A percentile compares a stretch with the other conserved stretches of the same genome.
phyloP scores from a whole-genome alignment of 2,888 invertebrate genomes.

The Eupithecia subumbrata region DNA sequence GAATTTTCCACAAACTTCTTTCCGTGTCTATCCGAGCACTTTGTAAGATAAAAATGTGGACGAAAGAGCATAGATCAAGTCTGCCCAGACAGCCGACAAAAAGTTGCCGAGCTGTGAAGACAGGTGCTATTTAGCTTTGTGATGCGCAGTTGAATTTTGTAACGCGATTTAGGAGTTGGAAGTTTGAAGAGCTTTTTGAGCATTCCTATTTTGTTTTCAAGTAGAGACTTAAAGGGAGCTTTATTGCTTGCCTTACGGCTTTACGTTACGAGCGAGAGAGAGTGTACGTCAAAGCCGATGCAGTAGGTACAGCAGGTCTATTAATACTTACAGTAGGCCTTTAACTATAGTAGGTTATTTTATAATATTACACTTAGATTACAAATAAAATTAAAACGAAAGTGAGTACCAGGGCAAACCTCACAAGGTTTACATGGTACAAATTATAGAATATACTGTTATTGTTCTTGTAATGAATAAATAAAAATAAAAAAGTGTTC shows the following conservation, averaged over 20 bases:
- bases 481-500: no score
- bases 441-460: no score
- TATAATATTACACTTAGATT: no score
- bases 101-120: conserved; percentile 61
- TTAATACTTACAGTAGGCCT: no score
- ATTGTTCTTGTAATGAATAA: no score
- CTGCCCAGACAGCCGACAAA: conserved; percentile 70
- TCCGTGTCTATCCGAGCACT: conserved; percentile 81
- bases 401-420: no score
- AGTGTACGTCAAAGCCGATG: no score
- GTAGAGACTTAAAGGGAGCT: neutral
- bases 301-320: no score
- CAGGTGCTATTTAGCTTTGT: conserved; percentile 64
- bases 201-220: neutral
- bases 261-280: no score
- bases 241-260: neutral
- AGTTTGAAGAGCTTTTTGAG: conserved; percentile 8
- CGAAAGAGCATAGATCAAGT: conserved; percentile 79
- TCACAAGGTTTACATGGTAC: no score
- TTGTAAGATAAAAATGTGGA: conserved; percentile 83
- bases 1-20: conserved; percentile 81
- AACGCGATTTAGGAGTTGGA: conserved; percentile 35
- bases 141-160: conserved; percentile 56
- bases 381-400: no score
- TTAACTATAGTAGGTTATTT: no score